phyloP scores from a whole-genome alignment of 2,113 vertebrate genomes.

The Raja brachyura region DNA sequence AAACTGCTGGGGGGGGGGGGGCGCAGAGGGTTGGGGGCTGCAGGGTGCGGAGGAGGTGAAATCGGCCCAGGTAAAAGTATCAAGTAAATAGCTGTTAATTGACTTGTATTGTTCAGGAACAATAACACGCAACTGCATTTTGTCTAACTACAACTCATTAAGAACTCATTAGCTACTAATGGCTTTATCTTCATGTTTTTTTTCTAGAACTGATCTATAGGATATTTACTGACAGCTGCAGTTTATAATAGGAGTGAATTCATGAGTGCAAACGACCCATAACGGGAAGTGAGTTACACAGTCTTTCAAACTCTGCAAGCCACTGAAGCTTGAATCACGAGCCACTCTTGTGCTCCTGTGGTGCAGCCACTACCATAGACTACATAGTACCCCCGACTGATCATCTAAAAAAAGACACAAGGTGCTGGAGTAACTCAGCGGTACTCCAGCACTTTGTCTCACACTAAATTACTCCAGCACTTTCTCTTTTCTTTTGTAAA shows the following conservation, averaged over 20 bases:
- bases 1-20: conserved; percentile 1
- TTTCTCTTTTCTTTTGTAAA: no score
- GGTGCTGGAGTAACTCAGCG: no score
- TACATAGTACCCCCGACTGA: no score
- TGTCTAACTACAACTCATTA: conserved; percentile 20
- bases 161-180: conserved; percentile 33
- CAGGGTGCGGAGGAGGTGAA: no score
- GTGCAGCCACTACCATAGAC: neutral
- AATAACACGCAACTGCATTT: conserved; percentile 24
- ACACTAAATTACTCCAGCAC: no score
- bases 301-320: neutral
- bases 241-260: conserved; percentile 25
- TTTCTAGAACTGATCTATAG: conserved; percentile 20
- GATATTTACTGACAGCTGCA: conserved; percentile 27
- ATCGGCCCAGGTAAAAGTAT: conserved; percentile 24
- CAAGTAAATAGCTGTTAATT: conserved; percentile 24
- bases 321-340: conserved; percentile 31
- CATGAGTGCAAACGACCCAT: conserved; percentile 16
- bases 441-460: no score
- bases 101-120: conserved; percentile 18
- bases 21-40: no score
- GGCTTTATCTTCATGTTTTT: conserved; percentile 24
- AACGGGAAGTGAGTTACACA: conserved; percentile 19
- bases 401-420: no score
- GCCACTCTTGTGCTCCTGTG: neutral